phyloP scores from a whole-genome alignment of 2,888 invertebrate species.

The Nymphalis c-album region DNA sequence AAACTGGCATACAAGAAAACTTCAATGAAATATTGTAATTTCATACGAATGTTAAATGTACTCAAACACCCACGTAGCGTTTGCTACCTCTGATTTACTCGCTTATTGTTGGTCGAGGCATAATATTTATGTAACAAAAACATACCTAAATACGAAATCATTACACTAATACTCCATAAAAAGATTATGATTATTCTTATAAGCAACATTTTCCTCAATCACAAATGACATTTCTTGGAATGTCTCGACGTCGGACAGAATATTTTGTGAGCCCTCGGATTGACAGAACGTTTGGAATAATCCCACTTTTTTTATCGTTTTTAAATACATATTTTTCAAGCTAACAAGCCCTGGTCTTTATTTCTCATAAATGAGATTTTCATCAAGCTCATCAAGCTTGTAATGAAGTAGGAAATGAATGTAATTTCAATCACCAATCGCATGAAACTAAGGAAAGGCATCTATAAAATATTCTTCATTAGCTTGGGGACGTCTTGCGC shows the following conservation, averaged over 20 bases:
- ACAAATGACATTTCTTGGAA: neutral
- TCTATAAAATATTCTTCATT: slow-evolving; percentile 12
- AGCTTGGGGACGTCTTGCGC: slow-evolving; percentile 24
- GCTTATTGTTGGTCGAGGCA: neutral
- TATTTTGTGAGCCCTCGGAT: neutral
- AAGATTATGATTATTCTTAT: neutral
- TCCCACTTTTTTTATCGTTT: too few species aligned
- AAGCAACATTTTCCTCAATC: neutral
- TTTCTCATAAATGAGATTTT: too few species aligned
- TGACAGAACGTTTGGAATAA: too few species aligned
- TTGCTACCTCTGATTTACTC: slow-evolving; percentile 1
- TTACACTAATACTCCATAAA: slow-evolving; percentile 4
- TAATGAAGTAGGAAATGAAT: too few species aligned
- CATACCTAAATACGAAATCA: neutral
- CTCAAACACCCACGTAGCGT: neutral
- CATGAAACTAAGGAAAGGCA: slow-evolving; percentile 6
- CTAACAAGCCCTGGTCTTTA: too few species aligned
- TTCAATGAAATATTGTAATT: slow-evolving; percentile 15
- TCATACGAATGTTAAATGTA: neutral
- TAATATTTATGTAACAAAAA: neutral
- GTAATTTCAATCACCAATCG: too few species aligned
- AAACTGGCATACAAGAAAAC: slow-evolving; percentile 24
- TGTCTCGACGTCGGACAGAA: neutral
- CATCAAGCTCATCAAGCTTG: too few species aligned
- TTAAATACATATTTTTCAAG: too few species aligned